Percentiles rank a stretch among this genome's conserved stretches.
phyloP scores from a whole-genome alignment of 2,113 vertebrate species.

The Barbus barbus region DNA sequence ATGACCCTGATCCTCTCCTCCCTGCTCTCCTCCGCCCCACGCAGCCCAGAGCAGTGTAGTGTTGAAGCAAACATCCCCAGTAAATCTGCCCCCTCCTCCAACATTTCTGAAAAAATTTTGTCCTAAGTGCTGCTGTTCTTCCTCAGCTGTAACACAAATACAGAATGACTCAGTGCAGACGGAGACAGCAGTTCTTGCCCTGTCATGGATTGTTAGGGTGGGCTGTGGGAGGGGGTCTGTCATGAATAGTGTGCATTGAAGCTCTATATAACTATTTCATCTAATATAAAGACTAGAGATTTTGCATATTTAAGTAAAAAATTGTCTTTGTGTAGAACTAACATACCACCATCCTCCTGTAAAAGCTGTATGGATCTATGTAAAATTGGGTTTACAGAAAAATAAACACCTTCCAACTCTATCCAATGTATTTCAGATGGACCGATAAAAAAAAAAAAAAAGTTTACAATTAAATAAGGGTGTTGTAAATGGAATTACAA shows the following conservation, averaged over 20 bases:
- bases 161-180: conserved; percentile 63
- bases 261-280: background rate
- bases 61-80: conserved; percentile 73
- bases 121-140: conserved; percentile 37
- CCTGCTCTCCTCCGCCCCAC: conserved; percentile 45
- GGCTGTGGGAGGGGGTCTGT: background rate
- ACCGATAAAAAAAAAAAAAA: background rate
- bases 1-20: conserved; percentile 54
- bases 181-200: conserved; percentile 43
- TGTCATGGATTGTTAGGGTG: conserved; percentile 15
- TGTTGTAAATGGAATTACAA: background rate
- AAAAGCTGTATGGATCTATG: background rate
- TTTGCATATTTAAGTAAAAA: background rate
- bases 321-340: background rate
- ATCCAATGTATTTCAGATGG: background rate
- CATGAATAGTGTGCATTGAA: background rate
- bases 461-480: background rate
- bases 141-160: conserved; percentile 63
- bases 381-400: background rate
- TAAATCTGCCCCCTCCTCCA: conserved; percentile 73
- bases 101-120: conserved; percentile 46
- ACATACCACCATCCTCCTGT: background rate
- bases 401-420: background rate
- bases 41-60: conserved; percentile 67
- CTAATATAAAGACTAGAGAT: background rate